phyloP scores from a whole-genome alignment of 2,113 vertebrate genomes.

The Excalfactoria chinensis region DNA sequence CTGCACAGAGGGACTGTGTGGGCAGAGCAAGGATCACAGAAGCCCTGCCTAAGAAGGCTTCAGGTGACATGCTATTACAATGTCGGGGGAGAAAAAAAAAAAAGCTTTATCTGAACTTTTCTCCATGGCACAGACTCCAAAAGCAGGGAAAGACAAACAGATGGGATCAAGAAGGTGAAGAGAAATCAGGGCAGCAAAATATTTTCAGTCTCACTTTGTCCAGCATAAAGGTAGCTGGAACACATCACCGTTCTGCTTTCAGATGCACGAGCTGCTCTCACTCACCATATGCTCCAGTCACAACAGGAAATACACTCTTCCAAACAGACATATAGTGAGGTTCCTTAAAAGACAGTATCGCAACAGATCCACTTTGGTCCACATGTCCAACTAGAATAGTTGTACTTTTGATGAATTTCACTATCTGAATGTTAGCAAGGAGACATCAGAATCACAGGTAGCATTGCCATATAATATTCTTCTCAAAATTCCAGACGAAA shows the following conservation, averaged over 20 bases:
- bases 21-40: background rate
- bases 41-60: background rate
- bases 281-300: accelerated
- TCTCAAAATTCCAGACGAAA: background rate
- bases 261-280: background rate
- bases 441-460: accelerated
- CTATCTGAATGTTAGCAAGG: background rate
- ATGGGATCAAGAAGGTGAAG: accelerated
- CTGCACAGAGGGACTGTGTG: accelerated
- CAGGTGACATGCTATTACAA: accelerated
- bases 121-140: background rate
- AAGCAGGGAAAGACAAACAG: accelerated
- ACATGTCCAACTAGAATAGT: background rate
- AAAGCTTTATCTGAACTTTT: background rate
- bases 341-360: background rate
- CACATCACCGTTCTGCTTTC: accelerated
- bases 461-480: background rate
- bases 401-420: background rate
- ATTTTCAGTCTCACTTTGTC: background rate
- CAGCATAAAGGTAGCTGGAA: accelerated
- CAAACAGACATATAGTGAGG: accelerated
- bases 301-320: background rate
- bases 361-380: background rate
- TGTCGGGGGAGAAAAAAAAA: accelerated
- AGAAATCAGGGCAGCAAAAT: accelerated